Evolutionary conservation across 2,113 vertebrate species (phyloP).

Genomic region (Nannospalax galili): DNA sequence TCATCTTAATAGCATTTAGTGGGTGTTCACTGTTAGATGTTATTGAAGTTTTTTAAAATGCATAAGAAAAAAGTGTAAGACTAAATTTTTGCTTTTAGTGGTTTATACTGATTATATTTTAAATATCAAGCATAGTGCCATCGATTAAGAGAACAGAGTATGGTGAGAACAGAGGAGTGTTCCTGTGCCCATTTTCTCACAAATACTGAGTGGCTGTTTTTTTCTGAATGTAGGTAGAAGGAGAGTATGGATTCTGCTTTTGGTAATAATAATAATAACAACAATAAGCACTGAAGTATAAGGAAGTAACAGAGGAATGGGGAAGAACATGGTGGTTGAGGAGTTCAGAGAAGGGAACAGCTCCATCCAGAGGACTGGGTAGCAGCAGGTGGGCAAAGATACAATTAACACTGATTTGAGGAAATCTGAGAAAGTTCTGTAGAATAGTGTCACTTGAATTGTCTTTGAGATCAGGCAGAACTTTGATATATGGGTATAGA

Average conservation of each 20-base stretch:
- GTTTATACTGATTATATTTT: constrained; percentile 38
- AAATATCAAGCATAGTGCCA: background rate
- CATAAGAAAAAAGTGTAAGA: background rate
- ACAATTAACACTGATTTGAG: background rate
- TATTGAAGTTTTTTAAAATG: background rate
- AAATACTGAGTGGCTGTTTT: background rate
- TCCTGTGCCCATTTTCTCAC: background rate
- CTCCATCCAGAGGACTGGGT: background rate
- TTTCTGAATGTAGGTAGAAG: background rate
- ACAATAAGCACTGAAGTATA: no score
- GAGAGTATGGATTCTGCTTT: background rate
- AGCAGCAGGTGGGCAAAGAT: background rate
- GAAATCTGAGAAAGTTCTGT: background rate
- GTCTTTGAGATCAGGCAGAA: background rate
- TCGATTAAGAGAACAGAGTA: background rate
- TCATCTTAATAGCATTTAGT: background rate
- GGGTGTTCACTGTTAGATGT: background rate
- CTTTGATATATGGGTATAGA: background rate
- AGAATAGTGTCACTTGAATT: background rate
- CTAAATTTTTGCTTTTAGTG: background rate
- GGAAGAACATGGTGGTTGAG: background rate
- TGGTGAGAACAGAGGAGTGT: background rate
- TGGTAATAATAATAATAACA: background rate
- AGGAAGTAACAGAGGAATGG: background rate
- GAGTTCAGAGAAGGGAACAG: background rate